Base-by-base conservation (phyloP, 2,888 invertebrate genomes). In the Cerastis leucographa region DNA sequence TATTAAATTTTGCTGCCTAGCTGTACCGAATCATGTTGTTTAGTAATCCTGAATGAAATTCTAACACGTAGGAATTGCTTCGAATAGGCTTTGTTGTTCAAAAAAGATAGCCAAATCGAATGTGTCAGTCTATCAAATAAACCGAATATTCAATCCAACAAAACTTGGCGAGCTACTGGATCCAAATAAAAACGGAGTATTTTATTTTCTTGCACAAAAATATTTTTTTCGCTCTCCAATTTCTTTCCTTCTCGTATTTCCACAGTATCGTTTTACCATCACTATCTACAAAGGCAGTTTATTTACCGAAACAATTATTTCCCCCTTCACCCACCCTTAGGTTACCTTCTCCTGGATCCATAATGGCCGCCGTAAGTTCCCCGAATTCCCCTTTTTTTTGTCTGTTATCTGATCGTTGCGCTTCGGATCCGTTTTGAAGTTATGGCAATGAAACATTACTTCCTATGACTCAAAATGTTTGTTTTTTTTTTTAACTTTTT, bases 291-390 rank as follows among this genome's bases (percentile, higher is more conserved):
- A 59, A 71, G 70, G 73, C 74, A 79, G 80, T 76, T 80, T 84
- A 83, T 83, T 80, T 83, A 74, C 80, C 76, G 22, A 80, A 80
- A 83, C 61, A 84, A 84, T 84, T 84, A 84, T 71, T 76, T 71
- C 25, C 61, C 51, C 71, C 61, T 61, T 69, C 61, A 51, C 71
- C 79, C 71, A 77, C 54, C 65, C 71, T 51, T 29, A 19, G 17
- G 22, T 25, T 22, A 44, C 29, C 46, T 65, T 54, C 61, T 19
- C 44, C 35, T 25, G 59, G 51, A 71, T 54, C 59, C n/a, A 61
- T 68, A 67, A 82, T 74, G 54, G 83, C 44, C 9, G 67, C 67
- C 42, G 46, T 82, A 44, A 78, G 67, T 71, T 68, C 35, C 61
- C 59, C 29, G 7, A 69, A 64, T 73, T 73, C 35, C 40, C 42